These are phyloP conservation scores for Nasonovia ribisnigri DNA, from an alignment of 2,888 invertebrate genomes.

Conservation along the genomic window DNA sequence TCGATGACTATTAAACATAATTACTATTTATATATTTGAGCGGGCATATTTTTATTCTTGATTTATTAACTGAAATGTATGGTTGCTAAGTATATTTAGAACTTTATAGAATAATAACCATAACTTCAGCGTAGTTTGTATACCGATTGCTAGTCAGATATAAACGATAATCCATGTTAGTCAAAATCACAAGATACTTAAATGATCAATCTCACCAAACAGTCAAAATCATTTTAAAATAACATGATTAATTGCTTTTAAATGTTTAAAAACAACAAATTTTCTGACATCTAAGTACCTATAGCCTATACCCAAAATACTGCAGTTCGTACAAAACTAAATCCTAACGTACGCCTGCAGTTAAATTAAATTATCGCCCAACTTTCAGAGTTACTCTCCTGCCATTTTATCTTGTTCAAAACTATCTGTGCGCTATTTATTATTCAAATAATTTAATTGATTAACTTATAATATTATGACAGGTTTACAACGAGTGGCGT, in stretches of 20 bases:
- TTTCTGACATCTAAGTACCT: neutral
- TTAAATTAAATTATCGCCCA: neutral
- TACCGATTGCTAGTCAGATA: neutral
- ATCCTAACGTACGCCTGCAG: neutral
- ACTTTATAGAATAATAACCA: neutral
- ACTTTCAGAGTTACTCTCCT: neutral
- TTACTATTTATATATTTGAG: neutral
- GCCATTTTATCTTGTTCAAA: neutral
- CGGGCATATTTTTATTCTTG: neutral
- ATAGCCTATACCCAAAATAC: neutral
- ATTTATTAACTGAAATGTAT: neutral
- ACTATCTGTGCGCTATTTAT: neutral
- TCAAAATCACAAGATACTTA: neutral
- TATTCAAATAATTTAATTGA: neutral
- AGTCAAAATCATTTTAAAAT: neutral
- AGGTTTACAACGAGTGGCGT: neutral
- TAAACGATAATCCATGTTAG: neutral
- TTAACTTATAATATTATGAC: neutral
- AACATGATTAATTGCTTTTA: neutral
- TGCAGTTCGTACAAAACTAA: neutral
- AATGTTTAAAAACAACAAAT: conserved; percentile 8
- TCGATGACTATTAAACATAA: neutral
- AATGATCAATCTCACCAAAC: neutral
- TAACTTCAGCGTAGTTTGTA: neutral
- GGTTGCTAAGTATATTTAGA: neutral